Base-by-base conservation (phyloP, 1,140 invertebrate species). In the Brachionus calyciflorus region DNA sequence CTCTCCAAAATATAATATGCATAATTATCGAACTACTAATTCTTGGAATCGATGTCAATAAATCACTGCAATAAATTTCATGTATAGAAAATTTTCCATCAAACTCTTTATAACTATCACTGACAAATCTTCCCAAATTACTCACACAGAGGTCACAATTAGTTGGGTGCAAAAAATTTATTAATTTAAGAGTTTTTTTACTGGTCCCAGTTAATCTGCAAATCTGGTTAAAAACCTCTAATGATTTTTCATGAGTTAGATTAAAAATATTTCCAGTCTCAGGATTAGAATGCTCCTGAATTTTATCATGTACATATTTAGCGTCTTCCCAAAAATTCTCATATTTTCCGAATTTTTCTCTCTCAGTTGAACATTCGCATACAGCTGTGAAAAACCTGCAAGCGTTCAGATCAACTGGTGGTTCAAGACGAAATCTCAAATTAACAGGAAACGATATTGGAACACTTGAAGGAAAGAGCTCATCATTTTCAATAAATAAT, bases 291-390 rank as follows among this genome's bases (percentile, higher is more conserved):
- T 12, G 3, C 19, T 70, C 10, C 17, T 46, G 19, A 7, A 70
- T 48, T 12, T n/a, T 26, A 26, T 48, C 26, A 4, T 70, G 68
- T 14, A 70, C 48, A 19, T 70, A 46, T 19, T 10, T 37, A 10
- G 68, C 68, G 48, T 70, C 68, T 24, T 12, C 17, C 68, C 68
- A 70, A 19, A 70, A 44, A 70, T 70, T 44, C 17, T 49, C n/a
- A 48, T 30, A 70, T 17, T 48, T 51, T 14, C 68, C 68, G 21
- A 70, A 70, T 70, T 70, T 37, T 3, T 7, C n/a, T 19, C 21
- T 48, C 12, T 70, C 68, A 14, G 68, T 70, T 0, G 17, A 2
- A 30, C 30, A 49, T 3, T 14, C 7, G 5, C 9, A 1, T 4
- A 46, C 10, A 28, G 68, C 48, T 19, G 68, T 70, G 3, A 33